These are phyloP conservation scores for Enteromius trimaculatus DNA, from an alignment of 2,797 vertebrate species.

Conservation along the genomic window DNA sequence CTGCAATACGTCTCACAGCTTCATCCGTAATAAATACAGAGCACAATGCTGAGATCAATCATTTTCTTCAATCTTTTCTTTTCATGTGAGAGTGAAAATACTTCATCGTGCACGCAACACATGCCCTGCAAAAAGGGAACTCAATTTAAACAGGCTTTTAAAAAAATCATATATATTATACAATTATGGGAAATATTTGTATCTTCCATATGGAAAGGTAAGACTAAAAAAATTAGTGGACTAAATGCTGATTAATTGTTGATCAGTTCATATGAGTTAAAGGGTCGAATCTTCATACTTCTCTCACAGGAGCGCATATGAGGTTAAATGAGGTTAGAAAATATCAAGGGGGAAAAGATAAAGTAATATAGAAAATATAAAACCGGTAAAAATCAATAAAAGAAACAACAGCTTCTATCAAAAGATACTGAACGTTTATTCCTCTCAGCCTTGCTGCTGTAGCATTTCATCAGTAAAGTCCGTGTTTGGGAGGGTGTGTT, in stretches of 20 bases:
- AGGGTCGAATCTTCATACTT: slow-evolving; percentile 42
- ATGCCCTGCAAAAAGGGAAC: slow-evolving; percentile 55
- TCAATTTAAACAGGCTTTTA: slow-evolving; percentile 12
- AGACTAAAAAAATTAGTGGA: slow-evolving; percentile 48
- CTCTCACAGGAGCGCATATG: slow-evolving; percentile 8
- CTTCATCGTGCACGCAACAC: slow-evolving; percentile 46
- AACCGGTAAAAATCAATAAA: slow-evolving; percentile 58
- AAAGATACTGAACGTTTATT: slow-evolving; percentile 62
- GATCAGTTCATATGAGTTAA: slow-evolving; percentile 53
- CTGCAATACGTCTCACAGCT: slow-evolving; percentile 48
- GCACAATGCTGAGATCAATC: slow-evolving; percentile 23
- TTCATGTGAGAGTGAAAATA: slow-evolving; percentile 47
- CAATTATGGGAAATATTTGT: slow-evolving; percentile 56
- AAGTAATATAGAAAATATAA: slow-evolving; percentile 50
- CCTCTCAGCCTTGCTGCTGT: slow-evolving; percentile 54
- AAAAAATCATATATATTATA: slow-evolving; percentile 66
- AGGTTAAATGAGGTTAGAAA: slow-evolving; percentile 40
- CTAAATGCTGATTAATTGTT: slow-evolving; percentile 34
- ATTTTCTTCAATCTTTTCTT: slow-evolving; percentile 24
- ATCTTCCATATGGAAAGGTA: slow-evolving; percentile 60
- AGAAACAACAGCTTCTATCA: slow-evolving; percentile 61
- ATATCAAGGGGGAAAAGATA: slow-evolving; percentile 28
- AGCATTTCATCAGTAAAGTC: slow-evolving; percentile 45
- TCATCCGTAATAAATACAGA: slow-evolving; percentile 50
- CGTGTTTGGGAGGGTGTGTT: slow-evolving; percentile 11